Base-by-base conservation (phyloP, 1,140 invertebrate species). In the Caenorhabditis briggsae region DNA sequence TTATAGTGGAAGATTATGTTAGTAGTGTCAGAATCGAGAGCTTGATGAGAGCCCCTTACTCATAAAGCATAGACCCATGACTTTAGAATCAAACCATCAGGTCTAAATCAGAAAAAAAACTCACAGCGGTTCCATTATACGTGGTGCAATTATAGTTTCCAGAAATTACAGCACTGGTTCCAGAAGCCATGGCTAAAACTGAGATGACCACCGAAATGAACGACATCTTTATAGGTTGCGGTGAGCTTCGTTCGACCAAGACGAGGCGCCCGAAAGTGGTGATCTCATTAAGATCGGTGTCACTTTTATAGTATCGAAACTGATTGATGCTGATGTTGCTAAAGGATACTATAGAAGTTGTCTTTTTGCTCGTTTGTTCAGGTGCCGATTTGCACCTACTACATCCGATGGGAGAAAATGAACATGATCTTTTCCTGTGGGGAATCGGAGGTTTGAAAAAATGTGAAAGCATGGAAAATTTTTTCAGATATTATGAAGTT, bases 231-330 rank as follows among this genome's bases (percentile, higher is more conserved):
- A 20, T 12, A 53, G 2, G 70, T 70, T 48, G 70, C 70, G 70
- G 46, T 33, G 11, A 20, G 46, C 70, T 78, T 50, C 46, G 70
- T 46, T 78, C 53, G 70, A 78, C 70, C 70, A 78, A 78, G 46
- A 78, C 70, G 70, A 78, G 70, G 70, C 70, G 70, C 70, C 70
- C 46, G 70, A 78, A 78, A 78, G 20, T 78, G 70, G 23, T 46
- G 70, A 78, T 78, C 5, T n/a, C 3, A 20, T 48, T 3, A 1
- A 18, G 12, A 14, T 18, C 20, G 5, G 5, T 2, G 6, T 46
- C 1, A 6, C 25, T 50, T 78, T 53, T 78, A 78, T 78, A 78
- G 46, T 23, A 78, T 70, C 41, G 14, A 6, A n/a, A 7, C 3
- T 6, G 23, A 46, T 48, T 78, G 70, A 50, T 78, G 70, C n/a